These are phyloP conservation scores for Cynodonichthys magdalenae DNA, from an alignment of 2,797 vertebrate genomes.

Conservation along the genomic window DNA sequence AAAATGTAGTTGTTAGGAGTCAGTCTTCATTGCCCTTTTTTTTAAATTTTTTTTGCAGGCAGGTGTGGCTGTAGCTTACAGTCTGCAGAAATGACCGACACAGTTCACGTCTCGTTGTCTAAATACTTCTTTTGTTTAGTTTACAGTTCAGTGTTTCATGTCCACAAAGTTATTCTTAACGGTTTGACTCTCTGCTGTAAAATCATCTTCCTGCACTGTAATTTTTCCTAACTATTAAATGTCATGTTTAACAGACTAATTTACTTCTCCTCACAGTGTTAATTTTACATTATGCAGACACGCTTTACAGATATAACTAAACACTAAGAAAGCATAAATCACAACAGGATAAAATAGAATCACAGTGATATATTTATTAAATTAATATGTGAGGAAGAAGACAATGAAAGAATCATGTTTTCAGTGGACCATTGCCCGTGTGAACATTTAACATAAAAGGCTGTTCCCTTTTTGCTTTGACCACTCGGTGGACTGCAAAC, in stretches of 20 bases:
- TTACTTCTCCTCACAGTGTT: constrained; percentile 41
- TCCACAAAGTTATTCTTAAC: constrained; percentile 2
- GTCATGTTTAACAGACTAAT: constrained; percentile 47
- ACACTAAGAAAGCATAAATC: constrained; percentile 49
- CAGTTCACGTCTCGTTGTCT: not conserved
- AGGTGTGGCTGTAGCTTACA: not conserved
- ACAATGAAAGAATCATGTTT: constrained; percentile 62
- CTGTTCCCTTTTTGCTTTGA: constrained; percentile 52
- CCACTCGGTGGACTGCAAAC: constrained; percentile 71
- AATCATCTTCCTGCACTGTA: constrained; percentile 5
- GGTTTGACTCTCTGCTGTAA: not conserved
- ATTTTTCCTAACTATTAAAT: constrained; percentile 21
- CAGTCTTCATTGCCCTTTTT: constrained; percentile 5
- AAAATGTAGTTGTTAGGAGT: constrained; percentile 14
- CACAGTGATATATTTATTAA: constrained; percentile 48
- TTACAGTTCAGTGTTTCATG: not conserved
- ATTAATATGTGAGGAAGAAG: constrained; percentile 38
- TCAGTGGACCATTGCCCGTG: constrained; percentile 68
- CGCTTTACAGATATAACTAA: constrained; percentile 41
- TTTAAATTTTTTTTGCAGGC: constrained; percentile 18
- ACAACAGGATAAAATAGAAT: constrained; percentile 41
- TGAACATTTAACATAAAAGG: constrained; percentile 65
- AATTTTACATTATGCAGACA: constrained; percentile 55
- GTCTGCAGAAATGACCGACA: constrained; percentile 19
- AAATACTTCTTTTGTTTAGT: constrained; percentile 8